Evolutionary conservation across 1,140 invertebrate species (phyloP).

Genomic region (Dolichoris vasculosae): DNA sequence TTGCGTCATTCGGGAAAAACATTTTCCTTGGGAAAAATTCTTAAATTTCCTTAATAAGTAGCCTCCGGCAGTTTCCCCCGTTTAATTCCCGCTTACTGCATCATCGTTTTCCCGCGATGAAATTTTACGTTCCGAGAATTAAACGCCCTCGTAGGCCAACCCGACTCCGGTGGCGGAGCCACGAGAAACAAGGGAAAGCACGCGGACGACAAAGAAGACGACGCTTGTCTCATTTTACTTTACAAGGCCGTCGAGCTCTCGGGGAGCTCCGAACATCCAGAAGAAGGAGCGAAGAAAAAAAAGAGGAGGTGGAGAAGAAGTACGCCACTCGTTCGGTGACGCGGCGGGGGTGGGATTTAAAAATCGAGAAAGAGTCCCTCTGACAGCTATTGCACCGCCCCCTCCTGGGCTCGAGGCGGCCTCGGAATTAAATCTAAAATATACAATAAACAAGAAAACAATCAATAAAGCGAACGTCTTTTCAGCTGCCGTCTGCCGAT

Average conservation of each 20-base stretch:
- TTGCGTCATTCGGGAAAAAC: not conserved
- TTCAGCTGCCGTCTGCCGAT: constrained; percentile 26
- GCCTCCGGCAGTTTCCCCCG: not conserved
- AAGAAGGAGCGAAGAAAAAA: constrained; percentile 24
- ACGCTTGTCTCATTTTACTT: constrained; percentile 72
- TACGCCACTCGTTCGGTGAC: constrained; percentile 16
- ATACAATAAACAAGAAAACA: constrained; percentile 74
- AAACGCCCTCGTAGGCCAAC: not conserved
- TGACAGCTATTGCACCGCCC: constrained; percentile 73
- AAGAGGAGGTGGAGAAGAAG: not conserved
- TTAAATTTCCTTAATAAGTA: not conserved
- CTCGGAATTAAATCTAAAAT: constrained; percentile 75
- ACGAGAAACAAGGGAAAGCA: not conserved
- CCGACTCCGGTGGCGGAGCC: not conserved
- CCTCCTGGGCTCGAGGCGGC: constrained; percentile 46
- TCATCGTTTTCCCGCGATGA: not conserved
- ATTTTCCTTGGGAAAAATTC: not conserved
- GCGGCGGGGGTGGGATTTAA: constrained; percentile 66
- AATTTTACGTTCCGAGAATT: constrained; percentile 27
- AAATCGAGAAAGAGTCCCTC: constrained; percentile 69
- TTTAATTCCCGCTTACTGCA: not conserved
- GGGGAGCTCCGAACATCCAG: not conserved
- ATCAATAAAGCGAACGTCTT: constrained; percentile 66
- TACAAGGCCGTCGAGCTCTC: constrained; percentile 60
- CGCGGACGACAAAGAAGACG: constrained; percentile 44